A percentile compares a stretch with the other conserved stretches of the same genome.
Conservation (phyloP, 1,140 invertebrate species). For the Hermetia illucens region DNA sequence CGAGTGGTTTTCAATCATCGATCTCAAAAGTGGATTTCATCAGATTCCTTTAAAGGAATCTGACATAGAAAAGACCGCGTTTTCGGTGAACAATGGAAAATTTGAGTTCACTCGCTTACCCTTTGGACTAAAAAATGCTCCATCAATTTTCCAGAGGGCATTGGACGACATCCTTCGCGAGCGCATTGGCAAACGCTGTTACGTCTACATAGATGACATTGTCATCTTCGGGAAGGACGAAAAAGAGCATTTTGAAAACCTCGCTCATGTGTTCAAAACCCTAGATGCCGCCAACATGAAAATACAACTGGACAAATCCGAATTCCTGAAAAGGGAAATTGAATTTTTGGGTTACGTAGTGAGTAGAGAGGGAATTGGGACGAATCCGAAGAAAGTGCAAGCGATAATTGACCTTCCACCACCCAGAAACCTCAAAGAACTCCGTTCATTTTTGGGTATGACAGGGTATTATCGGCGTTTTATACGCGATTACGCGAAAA, state of each 20-base stretch:
- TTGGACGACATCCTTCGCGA: no score
- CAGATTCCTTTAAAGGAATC: slow-evolving; percentile 23
- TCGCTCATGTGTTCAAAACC: slow-evolving; percentile 22
- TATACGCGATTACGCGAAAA: slow-evolving; percentile 7
- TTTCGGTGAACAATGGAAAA: slow-evolving; percentile 23
- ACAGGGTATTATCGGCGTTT: slow-evolving; percentile 9
- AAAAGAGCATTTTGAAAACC: slow-evolving; percentile 27
- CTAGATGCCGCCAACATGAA: slow-evolving; percentile 25
- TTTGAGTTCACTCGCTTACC: no score
- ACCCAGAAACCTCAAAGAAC: slow-evolving; percentile 3
- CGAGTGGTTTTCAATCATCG: slow-evolving; percentile 30
- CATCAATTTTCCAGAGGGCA: no score
- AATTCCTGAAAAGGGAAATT: slow-evolving; percentile 23
- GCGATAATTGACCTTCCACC: slow-evolving; percentile 10
- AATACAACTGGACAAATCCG: slow-evolving; percentile 31
- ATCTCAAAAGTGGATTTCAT: slow-evolving; percentile 34
- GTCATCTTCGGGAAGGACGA: no score
- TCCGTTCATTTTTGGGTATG: slow-evolving; percentile 9
- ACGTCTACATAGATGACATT: no score
- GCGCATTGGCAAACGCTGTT: no score
- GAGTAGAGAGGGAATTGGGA: slow-evolving; percentile 7
- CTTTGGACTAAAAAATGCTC: no score
- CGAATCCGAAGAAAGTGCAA: slow-evolving; percentile 11
- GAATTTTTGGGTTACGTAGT: slow-evolving; percentile 9
- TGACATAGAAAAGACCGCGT: slow-evolving; percentile 26